Conservation (phyloP, 2,113 vertebrate species). For the Onychostoma macrolepis region DNA sequence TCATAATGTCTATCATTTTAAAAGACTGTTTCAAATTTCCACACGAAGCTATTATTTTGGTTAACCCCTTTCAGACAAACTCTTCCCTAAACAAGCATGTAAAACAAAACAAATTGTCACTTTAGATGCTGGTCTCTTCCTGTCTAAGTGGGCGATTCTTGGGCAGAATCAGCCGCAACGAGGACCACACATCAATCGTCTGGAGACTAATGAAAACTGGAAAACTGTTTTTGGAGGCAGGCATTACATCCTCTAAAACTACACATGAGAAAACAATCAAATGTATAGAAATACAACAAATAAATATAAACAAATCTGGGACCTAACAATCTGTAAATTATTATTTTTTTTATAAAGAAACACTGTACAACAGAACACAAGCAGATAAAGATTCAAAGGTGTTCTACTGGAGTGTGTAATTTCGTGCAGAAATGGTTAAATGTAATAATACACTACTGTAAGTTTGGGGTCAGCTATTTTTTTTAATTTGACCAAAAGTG, state of each 20-base stretch:
- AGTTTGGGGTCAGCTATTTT: too few relatives aligned
- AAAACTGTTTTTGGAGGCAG: background rate
- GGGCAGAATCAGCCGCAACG: background rate
- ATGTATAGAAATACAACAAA: background rate
- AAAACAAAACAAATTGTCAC: background rate
- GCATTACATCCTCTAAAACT: background rate
- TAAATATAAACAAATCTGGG: too few relatives aligned
- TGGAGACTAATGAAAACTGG: background rate
- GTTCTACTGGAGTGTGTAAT: too few relatives aligned
- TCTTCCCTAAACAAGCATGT: background rate
- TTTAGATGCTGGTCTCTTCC: background rate
- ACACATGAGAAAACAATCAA: background rate
- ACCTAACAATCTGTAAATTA: too few relatives aligned
- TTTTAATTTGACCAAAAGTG: too few relatives aligned
- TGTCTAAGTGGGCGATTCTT: background rate
- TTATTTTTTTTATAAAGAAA: too few relatives aligned
- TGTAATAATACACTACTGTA: too few relatives aligned
- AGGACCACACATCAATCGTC: background rate
- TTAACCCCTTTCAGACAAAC: background rate
- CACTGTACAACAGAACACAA: too few relatives aligned
- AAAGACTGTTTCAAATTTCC: background rate
- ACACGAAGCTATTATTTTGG: background rate
- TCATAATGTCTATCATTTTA: background rate
- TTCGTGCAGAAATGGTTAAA: too few relatives aligned
- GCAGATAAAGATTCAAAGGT: too few relatives aligned